phyloP scores from a whole-genome alignment of 2,797 vertebrate genomes.

The Rallus crepitans region DNA sequence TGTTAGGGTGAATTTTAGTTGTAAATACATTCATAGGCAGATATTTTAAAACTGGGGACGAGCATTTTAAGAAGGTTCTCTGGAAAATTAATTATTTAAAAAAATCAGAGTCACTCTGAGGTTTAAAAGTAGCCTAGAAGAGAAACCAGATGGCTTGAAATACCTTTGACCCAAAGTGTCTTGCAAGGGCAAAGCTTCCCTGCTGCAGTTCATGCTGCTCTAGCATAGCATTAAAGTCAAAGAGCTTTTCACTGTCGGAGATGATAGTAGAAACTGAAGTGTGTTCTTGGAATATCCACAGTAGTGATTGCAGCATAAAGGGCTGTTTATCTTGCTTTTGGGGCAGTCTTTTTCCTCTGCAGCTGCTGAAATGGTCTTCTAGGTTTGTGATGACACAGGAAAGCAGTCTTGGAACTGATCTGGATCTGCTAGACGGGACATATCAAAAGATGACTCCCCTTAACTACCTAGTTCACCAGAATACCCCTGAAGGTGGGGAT shows the following conservation, averaged over 20 bases:
- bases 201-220: slow-evolving; percentile 28
- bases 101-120: slow-evolving; percentile 32
- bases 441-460: not conserved
- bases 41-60: not conserved
- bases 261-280: not conserved
- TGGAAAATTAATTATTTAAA: slow-evolving; percentile 31
- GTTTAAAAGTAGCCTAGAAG: slow-evolving; percentile 14
- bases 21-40: not conserved
- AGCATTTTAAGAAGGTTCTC: not conserved
- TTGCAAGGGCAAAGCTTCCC: not conserved
- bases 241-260: slow-evolving; percentile 3
- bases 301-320: not conserved
- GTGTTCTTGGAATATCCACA: not conserved
- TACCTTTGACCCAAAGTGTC: slow-evolving; percentile 32
- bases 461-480: not conserved
- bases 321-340: slow-evolving; percentile 5
- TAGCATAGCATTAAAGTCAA: slow-evolving; percentile 16
- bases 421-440: not conserved
- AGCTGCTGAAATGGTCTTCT: slow-evolving; percentile 17
- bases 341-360: slow-evolving; percentile 17
- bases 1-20: not conserved
- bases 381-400: not conserved
- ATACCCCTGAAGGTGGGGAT: not conserved
- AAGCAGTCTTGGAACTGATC: not conserved
- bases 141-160: not conserved